Evolutionary conservation across 2,797 vertebrate species (phyloP).

Genomic region (Microcaecilia unicolor): DNA sequence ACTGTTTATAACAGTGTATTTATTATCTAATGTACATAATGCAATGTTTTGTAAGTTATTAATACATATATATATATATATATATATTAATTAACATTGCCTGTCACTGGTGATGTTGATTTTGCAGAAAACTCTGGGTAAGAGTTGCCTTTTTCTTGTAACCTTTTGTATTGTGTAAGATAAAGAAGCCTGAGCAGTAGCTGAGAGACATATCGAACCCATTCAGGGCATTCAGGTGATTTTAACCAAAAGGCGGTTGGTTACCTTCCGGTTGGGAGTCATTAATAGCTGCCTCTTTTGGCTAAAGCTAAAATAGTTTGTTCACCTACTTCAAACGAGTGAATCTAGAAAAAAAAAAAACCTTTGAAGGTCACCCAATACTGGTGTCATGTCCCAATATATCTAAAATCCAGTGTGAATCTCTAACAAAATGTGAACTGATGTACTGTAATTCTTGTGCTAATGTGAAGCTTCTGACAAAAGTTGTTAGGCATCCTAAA

Average conservation of each 20-base stretch:
- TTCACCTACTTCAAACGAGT: slow-evolving; percentile 14
- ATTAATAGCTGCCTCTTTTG: slow-evolving; percentile 1
- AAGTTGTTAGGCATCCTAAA: slow-evolving; percentile 77
- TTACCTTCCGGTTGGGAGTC: slow-evolving; percentile 1
- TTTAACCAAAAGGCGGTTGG: slow-evolving; percentile 4
- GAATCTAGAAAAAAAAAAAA: slow-evolving; percentile 7
- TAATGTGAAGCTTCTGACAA: slow-evolving; percentile 82
- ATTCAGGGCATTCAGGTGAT: slow-evolving; percentile 39
- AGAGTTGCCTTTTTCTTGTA: slow-evolving; percentile 77
- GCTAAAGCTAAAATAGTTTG: slow-evolving; percentile 1
- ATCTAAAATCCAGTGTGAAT: slow-evolving; percentile 70
- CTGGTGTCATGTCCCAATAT: slow-evolving; percentile 64
- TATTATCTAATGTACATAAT: slow-evolving; percentile 97
- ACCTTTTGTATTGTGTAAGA: slow-evolving; percentile 55
- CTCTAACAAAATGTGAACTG: slow-evolving; percentile 72
- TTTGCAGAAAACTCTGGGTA: slow-evolving; percentile 84
- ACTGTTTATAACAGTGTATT: slow-evolving; percentile 99
- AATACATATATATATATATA: too few relatives aligned
- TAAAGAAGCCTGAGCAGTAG: slow-evolving; percentile 74
- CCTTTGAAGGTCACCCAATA: slow-evolving; percentile 33
- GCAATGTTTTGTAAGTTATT: slow-evolving; percentile 98
- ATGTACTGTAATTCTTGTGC: slow-evolving; percentile 74
- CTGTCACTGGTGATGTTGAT: slow-evolving; percentile 83
- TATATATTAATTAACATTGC: slow-evolving; percentile 96
- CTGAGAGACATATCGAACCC: slow-evolving; percentile 63